phyloP scores from a whole-genome alignment of 2,113 vertebrate species.

The Psephotus haematonotus region DNA sequence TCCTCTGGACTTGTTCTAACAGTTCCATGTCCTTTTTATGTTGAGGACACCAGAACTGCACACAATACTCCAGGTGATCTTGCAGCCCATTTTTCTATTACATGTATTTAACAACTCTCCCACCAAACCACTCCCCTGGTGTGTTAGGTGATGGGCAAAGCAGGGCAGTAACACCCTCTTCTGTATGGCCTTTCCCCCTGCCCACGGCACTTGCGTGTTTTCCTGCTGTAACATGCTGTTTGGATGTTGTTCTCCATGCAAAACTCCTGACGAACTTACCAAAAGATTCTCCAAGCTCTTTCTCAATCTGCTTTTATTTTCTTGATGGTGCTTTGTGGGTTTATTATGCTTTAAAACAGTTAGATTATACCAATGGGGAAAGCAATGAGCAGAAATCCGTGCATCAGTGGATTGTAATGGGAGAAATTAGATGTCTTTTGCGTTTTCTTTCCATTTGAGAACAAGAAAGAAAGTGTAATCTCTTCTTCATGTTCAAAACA shows the following conservation, averaged over 20 bases:
- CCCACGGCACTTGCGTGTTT: accelerated
- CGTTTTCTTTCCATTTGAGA: neutral
- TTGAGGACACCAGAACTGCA: too few species aligned
- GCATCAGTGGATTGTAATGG: conserved; percentile 15
- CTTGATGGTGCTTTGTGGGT: neutral
- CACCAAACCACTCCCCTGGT: neutral
- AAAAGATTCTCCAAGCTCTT: neutral
- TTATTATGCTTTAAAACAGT: conserved; percentile 12
- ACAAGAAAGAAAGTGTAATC: neutral
- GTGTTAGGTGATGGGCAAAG: neutral
- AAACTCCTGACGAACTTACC: neutral
- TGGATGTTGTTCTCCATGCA: neutral
- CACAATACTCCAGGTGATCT: neutral
- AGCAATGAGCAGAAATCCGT: conserved; percentile 17
- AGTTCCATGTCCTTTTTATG: too few species aligned
- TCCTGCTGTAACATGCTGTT: neutral
- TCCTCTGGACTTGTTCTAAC: too few species aligned
- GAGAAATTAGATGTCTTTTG: conserved; percentile 43
- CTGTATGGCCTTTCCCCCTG: neutral
- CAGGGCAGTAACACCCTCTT: neutral
- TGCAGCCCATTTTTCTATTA: neutral
- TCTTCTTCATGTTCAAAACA: neutral
- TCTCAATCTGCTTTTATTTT: neutral
- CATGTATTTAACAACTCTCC: neutral
- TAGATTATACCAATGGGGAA: conserved; percentile 9